These are phyloP conservation scores for Neoaliturus tenellus DNA, from an alignment of 2,888 invertebrate species.

Conservation along the genomic window DNA sequence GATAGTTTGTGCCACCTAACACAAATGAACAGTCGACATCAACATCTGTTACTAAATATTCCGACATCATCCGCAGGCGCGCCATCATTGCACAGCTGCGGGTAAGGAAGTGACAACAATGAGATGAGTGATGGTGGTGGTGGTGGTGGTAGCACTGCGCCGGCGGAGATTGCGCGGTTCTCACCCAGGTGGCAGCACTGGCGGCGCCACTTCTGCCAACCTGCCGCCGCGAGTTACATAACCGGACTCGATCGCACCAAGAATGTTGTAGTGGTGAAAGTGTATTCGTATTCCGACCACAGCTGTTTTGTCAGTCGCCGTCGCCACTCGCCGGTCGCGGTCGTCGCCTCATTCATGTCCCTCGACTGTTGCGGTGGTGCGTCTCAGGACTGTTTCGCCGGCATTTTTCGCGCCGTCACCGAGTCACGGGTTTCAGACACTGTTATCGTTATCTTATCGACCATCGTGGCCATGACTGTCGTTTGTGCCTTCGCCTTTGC, in stretches of 20 bases:
- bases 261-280: slow-evolving; percentile 54
- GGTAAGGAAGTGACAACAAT: slow-evolving; percentile 27
- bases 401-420: slow-evolving; percentile 14
- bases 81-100: neutral
- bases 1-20: no score
- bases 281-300: slow-evolving; percentile 37
- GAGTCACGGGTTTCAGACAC: neutral
- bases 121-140: neutral
- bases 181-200: slow-evolving; percentile 24
- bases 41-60: no score
- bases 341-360: slow-evolving; percentile 33
- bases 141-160: neutral
- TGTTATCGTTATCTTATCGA: slow-evolving; percentile 19
- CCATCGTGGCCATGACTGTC: neutral
- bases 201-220: slow-evolving; percentile 38
- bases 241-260: slow-evolving; percentile 1
- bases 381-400: slow-evolving; percentile 29
- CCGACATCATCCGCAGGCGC: neutral
- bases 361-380: slow-evolving; percentile 18
- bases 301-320: slow-evolving; percentile 23
- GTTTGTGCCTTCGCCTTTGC: neutral
- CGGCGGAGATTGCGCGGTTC: neutral
- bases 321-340: neutral
- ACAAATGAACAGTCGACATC: no score
- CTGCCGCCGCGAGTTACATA: slow-evolving; percentile 5